phyloP scores from a whole-genome alignment of 2,113 vertebrate species.

The chimpanzee (Pan troglodytes) region DNA sequence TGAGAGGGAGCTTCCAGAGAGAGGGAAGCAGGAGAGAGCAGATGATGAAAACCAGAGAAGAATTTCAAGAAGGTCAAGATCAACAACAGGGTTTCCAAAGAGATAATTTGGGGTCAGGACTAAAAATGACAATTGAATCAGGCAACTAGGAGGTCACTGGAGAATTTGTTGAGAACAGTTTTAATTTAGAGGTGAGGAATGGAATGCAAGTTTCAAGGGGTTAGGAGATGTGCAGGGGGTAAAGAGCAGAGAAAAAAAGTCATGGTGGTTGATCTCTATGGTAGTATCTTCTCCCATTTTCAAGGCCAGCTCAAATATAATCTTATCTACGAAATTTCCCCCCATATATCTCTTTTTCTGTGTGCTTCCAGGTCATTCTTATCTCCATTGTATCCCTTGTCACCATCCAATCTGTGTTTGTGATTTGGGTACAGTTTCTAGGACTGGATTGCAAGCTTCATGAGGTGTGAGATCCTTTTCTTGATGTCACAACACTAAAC shows the following conservation, averaged over 20 bases:
- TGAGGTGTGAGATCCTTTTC: background rate
- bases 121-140: background rate
- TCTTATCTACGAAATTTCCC: background rate
- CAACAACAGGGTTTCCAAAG: background rate
- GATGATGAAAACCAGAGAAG: background rate
- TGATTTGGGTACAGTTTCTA: background rate
- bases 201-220: background rate
- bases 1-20: background rate
- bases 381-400: background rate
- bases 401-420: background rate
- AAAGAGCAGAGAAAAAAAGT: background rate
- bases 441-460: background rate
- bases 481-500: background rate
- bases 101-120: background rate
- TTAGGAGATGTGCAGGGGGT: background rate
- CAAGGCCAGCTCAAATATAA: background rate
- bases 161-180: background rate
- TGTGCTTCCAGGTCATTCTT: background rate
- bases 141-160: background rate
- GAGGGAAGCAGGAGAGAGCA: background rate
- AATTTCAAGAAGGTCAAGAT: background rate
- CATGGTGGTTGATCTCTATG: background rate
- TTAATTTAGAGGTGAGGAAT: background rate
- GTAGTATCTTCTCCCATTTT: background rate
- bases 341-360: background rate